Evolutionary conservation across 2,113 vertebrate species (phyloP).

Genomic region (Barbus barbus): DNA sequence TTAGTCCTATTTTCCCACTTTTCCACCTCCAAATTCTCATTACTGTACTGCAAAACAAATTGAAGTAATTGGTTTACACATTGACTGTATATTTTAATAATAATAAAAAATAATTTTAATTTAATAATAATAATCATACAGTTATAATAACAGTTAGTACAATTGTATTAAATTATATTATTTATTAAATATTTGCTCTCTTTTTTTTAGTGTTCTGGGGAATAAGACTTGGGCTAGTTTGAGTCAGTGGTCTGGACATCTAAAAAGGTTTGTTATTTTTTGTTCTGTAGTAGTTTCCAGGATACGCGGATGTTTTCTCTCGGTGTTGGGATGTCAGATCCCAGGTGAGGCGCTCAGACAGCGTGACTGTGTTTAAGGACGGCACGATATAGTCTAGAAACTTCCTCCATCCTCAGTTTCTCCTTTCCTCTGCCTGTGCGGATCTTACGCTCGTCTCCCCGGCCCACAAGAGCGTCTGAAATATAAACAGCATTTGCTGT

Average conservation of each 20-base stretch:
- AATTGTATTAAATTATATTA: too few relatives aligned
- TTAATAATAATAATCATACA: too few relatives aligned
- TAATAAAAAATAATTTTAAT: too few relatives aligned
- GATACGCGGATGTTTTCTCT: background rate
- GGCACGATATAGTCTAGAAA: conserved; percentile 36
- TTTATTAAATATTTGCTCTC: background rate
- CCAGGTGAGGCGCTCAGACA: conserved; percentile 13
- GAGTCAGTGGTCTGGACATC: background rate
- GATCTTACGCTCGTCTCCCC: conserved; percentile 13
- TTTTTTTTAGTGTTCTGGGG: background rate
- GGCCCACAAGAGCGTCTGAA: conserved; percentile 22
- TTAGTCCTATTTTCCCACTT: background rate
- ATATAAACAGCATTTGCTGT: too few relatives aligned
- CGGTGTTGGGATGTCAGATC: conserved; percentile 34
- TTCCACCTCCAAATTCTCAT: background rate
- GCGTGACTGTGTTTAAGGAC: conserved; percentile 23
- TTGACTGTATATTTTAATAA: too few relatives aligned
- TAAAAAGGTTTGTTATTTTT: background rate
- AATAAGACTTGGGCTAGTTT: background rate
- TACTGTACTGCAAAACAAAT: background rate
- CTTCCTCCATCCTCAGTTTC: conserved; percentile 5
- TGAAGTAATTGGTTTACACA: too few relatives aligned
- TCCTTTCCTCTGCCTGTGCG: background rate
- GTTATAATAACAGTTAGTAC: too few relatives aligned
- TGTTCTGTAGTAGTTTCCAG: conserved; percentile 16